Evolutionary conservation across 2,888 invertebrate genomes (phyloP), one percentile per base, ranked within the genome.

Genomic region (Pseudolycoriella hygida): DNA sequence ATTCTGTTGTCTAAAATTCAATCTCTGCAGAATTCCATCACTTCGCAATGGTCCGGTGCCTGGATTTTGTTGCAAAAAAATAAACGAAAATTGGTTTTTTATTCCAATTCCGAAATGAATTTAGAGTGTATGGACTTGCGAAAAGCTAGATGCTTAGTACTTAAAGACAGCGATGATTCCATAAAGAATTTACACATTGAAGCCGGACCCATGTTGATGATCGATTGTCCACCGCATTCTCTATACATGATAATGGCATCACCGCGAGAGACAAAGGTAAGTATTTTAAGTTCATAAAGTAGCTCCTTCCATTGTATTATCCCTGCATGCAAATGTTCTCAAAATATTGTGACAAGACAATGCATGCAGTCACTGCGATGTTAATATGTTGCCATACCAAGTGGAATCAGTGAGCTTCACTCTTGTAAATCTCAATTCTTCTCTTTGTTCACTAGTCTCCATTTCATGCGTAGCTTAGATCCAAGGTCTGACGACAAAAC

Each of bases 11-110:
- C 17, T 11, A 37, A 20, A 15, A 3, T 2, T 2, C 17, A 34
- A 19, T 40, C 45, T 46, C 42, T 31, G 46, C 59, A 82, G 80
- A 80, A 74, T 59, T 75, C 76, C 11, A 74, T 82, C 31, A 76
- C 77, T 41, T 77, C 80, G 1, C 69, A 71, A 45, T 85, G 88
- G 87, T 73, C 73, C 31, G 78, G 82, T n/a, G 79, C 83, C 1
- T 88, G 87, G 87, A 56, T 87, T 44, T 71, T 87, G 56, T 66
- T 88, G 30, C 73, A 76, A 46, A 74, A 81, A 43, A 69, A 80
- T 14, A 73, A 80, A 46, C 69, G 86, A 17, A 59, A 61, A 3
- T 50, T 66, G 11, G 52, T 62, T 44, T 64, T 62, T 48, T 60
- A 59, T 12, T 60, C 57, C 32, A 61, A 62, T 40, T 43, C 54